Percentiles rank a stretch among this genome's conserved stretches.
phyloP scores from a whole-genome alignment of 2,113 vertebrate species.

The Peromyscus californicus region DNA sequence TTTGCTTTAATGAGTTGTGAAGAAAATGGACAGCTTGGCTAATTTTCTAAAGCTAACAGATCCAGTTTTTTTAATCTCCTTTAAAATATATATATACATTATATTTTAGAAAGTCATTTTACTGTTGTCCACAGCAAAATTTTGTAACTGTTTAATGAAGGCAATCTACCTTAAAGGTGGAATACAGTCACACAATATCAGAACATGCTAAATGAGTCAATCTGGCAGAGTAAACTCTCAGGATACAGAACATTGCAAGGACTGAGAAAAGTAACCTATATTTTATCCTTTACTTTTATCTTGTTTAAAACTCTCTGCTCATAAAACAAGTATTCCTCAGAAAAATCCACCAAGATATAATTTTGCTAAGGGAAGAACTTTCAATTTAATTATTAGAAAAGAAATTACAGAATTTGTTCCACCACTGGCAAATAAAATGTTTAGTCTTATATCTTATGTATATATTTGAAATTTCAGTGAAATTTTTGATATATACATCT shows the following conservation, averaged over 20 bases:
- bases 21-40: background rate
- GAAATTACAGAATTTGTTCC: background rate
- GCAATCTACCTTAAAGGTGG: background rate
- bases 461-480: background rate
- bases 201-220: background rate
- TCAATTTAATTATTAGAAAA: background rate
- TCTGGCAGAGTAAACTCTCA: background rate
- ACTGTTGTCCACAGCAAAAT: background rate
- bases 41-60: background rate
- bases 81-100: background rate
- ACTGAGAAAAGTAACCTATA: background rate
- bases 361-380: background rate
- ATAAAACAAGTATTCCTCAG: background rate
- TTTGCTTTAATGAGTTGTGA: background rate
- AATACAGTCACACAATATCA: background rate
- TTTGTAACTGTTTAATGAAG: background rate
- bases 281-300: background rate
- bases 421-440: background rate
- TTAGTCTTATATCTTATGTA: background rate
- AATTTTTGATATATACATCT: background rate
- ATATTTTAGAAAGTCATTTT: background rate
- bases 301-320: background rate
- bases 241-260: background rate
- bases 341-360: background rate
- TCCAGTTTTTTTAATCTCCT: background rate